Percentiles rank a stretch among this genome's conserved stretches.
Evolutionary conservation across 2,113 vertebrate species (phyloP).

Genomic region (Trematocara stigmaticum): DNA sequence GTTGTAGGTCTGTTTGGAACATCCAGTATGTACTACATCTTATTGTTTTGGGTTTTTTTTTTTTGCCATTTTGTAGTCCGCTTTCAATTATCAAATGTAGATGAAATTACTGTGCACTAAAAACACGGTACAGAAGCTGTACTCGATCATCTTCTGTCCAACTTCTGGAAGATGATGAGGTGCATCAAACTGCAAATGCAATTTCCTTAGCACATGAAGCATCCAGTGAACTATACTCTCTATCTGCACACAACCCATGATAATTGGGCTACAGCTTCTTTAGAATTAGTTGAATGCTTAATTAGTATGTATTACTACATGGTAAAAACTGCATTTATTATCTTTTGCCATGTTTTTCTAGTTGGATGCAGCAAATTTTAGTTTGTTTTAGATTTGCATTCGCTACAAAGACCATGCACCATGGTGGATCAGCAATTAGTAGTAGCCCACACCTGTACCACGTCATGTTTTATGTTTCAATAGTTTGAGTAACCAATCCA

Average conservation of each 20-base stretch:
- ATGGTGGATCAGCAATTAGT: not conserved
- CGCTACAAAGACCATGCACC: not conserved
- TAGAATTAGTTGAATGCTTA: not conserved
- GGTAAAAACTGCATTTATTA: not conserved
- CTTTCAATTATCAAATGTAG: not conserved
- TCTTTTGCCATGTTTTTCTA: not conserved
- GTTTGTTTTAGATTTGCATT: not conserved
- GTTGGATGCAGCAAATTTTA: not conserved
- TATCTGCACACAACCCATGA: not conserved
- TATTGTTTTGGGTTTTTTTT: not conserved
- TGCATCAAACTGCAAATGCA: not conserved
- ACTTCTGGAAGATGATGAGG: not conserved
- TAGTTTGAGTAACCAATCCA: not conserved
- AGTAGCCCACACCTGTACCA: not conserved
- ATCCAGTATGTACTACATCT: too few relatives aligned
- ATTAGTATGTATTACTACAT: not conserved
- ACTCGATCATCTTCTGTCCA: not conserved
- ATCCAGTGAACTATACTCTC: not conserved
- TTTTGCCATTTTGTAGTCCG: not conserved
- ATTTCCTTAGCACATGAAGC: not conserved
- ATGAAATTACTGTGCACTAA: not conserved
- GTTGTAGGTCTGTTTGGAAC: not conserved
- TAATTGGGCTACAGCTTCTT: not conserved
- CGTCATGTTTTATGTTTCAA: not conserved
- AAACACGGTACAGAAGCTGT: not conserved